Percentiles rank a stretch among this genome's conserved stretches.
These are phyloP conservation scores for Vesta saturnalis DNA, from an alignment of 2,888 invertebrate species.

Conservation along the genomic window DNA sequence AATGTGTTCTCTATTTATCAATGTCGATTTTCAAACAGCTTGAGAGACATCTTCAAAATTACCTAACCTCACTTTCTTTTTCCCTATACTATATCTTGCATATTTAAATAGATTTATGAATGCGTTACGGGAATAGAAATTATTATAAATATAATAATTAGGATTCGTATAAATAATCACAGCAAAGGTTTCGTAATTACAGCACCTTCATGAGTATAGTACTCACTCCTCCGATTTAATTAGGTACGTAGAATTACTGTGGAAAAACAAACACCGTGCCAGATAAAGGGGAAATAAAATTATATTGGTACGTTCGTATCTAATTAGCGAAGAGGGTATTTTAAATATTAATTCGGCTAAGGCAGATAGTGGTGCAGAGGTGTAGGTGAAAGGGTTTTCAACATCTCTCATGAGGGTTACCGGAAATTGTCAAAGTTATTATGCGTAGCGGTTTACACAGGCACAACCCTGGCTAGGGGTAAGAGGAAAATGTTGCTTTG, in stretches of 20 bases:
- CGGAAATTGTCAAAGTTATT: constrained; percentile 53
- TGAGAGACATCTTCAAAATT: constrained; percentile 18
- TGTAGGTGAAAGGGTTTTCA: constrained; percentile 49
- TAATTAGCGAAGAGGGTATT: constrained; percentile 40
- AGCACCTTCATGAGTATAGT: not conserved
- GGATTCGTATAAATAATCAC: not conserved
- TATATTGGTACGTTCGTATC: constrained; percentile 31
- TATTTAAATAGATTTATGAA: too few relatives aligned
- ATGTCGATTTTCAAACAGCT: not conserved
- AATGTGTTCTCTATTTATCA: constrained; percentile 26
- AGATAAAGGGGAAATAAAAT: constrained; percentile 36
- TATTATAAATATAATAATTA: not conserved
- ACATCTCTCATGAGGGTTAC: constrained; percentile 45
- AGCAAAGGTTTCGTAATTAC: not conserved
- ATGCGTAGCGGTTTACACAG: constrained; percentile 50
- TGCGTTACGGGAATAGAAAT: too few relatives aligned
- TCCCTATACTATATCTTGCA: not conserved
- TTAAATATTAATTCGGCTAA: constrained; percentile 51
- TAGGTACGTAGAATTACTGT: constrained; percentile 19
- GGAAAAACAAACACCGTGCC: constrained; percentile 32
- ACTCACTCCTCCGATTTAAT: constrained; percentile 28
- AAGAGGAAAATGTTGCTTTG: constrained; percentile 45
- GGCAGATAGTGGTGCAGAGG: constrained; percentile 47
- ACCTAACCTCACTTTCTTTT: not conserved
- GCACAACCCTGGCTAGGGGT: constrained; percentile 40